Evolutionary conservation across 2,888 invertebrate genomes (phyloP), one percentile per base, ranked within the genome.

Genomic region (Amphipyra tragopoginis): DNA sequence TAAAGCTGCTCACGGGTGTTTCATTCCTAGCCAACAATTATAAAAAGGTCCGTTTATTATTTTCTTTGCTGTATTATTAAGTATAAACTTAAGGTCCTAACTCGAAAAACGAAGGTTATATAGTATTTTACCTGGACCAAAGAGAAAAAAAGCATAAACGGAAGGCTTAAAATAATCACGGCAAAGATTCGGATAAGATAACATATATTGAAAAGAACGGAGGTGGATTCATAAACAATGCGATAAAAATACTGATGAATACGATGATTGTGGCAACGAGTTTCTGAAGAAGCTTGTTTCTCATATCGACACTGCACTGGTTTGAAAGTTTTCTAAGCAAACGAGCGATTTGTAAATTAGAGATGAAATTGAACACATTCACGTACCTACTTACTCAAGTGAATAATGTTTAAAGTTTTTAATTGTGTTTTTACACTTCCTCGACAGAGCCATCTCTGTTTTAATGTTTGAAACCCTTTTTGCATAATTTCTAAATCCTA

Each of bases 101-200:
- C 45, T 38, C 42, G 43, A 59, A 51, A 45, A 56, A 40, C 33
- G 11, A 64, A 54, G 33, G n/a, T n/a, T 53, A 49, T 47, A 44
- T 59, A 47, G 49, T 54, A 70, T 44, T 55, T 65, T 52, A 71
- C 56, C 49, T 47, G 45, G 10, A 34, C 34, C 45, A 57, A 40
- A 36, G 56, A 49, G 40, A 39, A n/a, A 59, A 68, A 44, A 61
- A 45, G 21, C 14, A 50, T 45, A 55, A 63, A 71, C 67, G 52
- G 72, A 62, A 71, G 57, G 63, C 56, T 69, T 69, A 66, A 65
- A 75, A 72, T 75, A 65, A 75, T 72, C 58, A 63, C 50, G 45
- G 50, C 52, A 54, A 69, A 69, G 72, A 76, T 66, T 62, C 13
- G 61, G 55, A 56, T 62, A 64, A 62, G 72, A 69, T 75, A 75